Evolutionary conservation across 92 coral and sea anemone species (phyloP).

Genomic region (Zoanthus gigantus): DNA sequence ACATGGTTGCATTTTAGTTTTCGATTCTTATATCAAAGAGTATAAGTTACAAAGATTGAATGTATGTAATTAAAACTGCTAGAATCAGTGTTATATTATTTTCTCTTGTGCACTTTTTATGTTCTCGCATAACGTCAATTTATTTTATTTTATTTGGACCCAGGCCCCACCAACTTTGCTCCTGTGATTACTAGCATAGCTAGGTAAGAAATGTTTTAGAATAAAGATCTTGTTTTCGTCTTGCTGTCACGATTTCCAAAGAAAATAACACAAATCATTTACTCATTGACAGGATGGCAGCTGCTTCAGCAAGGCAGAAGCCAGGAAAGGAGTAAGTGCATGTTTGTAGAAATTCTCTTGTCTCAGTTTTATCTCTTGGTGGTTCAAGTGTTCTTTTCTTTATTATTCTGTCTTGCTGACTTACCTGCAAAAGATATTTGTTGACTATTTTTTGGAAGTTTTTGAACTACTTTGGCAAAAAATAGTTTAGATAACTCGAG

Average conservation of each 20-base stretch:
- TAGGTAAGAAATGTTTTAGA: constrained; percentile 20
- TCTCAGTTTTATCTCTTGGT: neutral
- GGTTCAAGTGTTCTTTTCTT: too few relatives aligned
- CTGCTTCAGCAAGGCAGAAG: constrained; percentile 66
- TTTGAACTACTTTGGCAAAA: too few relatives aligned
- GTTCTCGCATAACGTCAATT: neutral
- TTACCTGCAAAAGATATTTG: too few relatives aligned
- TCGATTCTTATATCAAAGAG: too few relatives aligned
- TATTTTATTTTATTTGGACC: neutral
- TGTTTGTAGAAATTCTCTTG: neutral
- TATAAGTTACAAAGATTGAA: too few relatives aligned
- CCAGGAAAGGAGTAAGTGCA: constrained; percentile 93
- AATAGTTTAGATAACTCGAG: too few relatives aligned
- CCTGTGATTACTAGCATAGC: constrained; percentile 68
- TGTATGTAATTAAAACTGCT: too few relatives aligned
- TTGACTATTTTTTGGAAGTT: too few relatives aligned
- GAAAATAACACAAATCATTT: neutral
- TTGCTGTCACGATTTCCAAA: neutral
- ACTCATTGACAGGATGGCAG: constrained; percentile 78
- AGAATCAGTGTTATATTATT: too few relatives aligned
- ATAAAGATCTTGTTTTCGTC: too few relatives aligned
- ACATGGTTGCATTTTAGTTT: too few relatives aligned
- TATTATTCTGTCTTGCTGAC: too few relatives aligned
- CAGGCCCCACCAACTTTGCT: constrained; percentile 97
- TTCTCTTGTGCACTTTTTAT: neutral